Conservation (phyloP, 53 echinoderm and acorn worm genomes). For the Hippasteria phrygiana region DNA sequence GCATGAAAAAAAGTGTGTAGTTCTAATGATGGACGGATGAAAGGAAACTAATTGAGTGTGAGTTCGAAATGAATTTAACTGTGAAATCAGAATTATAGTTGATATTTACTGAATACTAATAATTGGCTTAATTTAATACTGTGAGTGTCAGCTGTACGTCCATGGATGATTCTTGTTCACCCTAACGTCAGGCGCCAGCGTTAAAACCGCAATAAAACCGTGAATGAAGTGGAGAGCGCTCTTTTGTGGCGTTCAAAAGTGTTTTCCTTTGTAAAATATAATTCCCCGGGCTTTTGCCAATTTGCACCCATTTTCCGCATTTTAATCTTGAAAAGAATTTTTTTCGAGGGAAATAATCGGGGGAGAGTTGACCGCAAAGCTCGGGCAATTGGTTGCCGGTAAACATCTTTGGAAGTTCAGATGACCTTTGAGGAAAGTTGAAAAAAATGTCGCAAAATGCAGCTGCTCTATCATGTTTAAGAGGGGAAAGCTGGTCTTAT, state of each 20-base stretch:
- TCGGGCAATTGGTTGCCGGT: background rate
- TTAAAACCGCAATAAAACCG: background rate
- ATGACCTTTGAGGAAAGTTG: background rate
- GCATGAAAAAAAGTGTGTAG: too few relatives aligned
- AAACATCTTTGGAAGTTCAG: conserved; percentile 13
- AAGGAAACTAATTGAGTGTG: too few relatives aligned
- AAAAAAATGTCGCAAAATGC: background rate
- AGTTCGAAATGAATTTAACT: too few relatives aligned
- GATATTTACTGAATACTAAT: too few relatives aligned
- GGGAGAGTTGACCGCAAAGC: conserved; percentile 43
- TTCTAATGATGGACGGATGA: too few relatives aligned
- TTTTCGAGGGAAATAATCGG: conserved; percentile 34
- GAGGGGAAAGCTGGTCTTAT: background rate
- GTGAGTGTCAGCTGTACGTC: too few relatives aligned
- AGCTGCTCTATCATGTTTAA: background rate
- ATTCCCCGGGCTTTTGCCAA: conserved; percentile 25
- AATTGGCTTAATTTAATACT: too few relatives aligned
- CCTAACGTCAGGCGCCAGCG: background rate
- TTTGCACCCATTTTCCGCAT: conserved; percentile 58
- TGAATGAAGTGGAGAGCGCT: background rate
- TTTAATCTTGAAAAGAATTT: conserved; percentile 53
- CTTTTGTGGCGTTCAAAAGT: background rate
- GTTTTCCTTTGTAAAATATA: background rate
- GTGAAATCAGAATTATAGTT: too few relatives aligned
- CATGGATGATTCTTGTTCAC: background rate